A percentile compares a stretch with the other conserved stretches of the same genome.
These are phyloP conservation scores for Triplophysa dalaica DNA, from an alignment of 2,113 vertebrate genomes.

Conservation along the genomic window DNA sequence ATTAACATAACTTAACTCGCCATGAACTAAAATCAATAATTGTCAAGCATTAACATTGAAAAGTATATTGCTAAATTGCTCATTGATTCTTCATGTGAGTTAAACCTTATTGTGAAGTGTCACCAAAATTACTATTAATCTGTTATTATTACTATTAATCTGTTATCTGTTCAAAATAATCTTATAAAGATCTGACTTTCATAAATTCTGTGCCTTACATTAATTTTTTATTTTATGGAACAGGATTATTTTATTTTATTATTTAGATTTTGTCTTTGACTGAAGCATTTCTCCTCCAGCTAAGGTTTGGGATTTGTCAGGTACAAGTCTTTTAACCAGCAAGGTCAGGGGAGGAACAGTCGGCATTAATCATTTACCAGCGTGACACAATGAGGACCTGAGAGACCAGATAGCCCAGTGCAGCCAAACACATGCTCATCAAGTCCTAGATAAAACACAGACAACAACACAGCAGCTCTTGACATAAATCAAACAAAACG, in stretches of 20 bases:
- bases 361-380: constrained; percentile 75
- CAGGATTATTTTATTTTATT: constrained; percentile 2
- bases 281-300: constrained; percentile 57
- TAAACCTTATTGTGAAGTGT: too few species aligned
- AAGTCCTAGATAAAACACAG: constrained; percentile 62
- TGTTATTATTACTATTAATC: background rate
- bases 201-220: background rate
- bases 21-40: too few species aligned
- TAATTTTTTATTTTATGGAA: constrained; percentile 21
- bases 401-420: constrained; percentile 67
- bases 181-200: background rate
- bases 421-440: constrained; percentile 65
- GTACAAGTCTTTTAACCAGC: constrained; percentile 75
- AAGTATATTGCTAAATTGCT: too few species aligned
- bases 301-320: constrained; percentile 67
- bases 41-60: too few species aligned
- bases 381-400: constrained; percentile 56
- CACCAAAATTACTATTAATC: background rate
- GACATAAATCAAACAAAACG: constrained; percentile 54
- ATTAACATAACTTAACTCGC: too few species aligned
- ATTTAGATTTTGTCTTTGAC: constrained; percentile 34
- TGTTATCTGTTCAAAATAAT: background rate
- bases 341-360: constrained; percentile 71
- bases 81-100: too few species aligned
- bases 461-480: constrained; percentile 63